Base-by-base conservation (phyloP, 2,797 vertebrate species). In the Catostomus latipinnis region DNA sequence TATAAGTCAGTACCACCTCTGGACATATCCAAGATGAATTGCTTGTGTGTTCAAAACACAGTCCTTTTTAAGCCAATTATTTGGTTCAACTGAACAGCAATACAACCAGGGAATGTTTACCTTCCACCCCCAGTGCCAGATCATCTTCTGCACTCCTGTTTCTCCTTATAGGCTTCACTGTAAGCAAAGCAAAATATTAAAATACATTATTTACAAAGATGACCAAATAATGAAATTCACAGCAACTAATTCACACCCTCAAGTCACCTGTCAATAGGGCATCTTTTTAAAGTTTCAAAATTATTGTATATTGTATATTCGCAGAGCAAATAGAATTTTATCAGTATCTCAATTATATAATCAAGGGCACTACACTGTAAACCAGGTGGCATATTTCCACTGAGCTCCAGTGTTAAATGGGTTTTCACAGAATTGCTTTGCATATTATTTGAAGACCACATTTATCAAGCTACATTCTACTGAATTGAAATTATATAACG, bases 111-210 rank as follows among this genome's bases (percentile, higher is more conserved):
- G 12, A 60, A 79, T 5, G 72, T 86, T 92, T 91, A 93, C 91
- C 90, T 90, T 93, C 89, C 9, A 86, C 86, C 18, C 90, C 88
- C 16, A 92, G 80, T 11, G 72, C 87, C 84, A 92, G 80, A 80
- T 92, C 91, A 89, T 93, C 91, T 43, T 92, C 88, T 22, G 61
- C 62, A 12, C 87, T 89, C 63, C 83, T 57, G 49, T 80, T 86
- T 68, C 82, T 88, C 83, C 18, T 84, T 57, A 87, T 69, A 61
- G 78, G 60, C 48, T 66, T 71, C 43, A 7, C 90, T 92, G 82
- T 72, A 82, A 82, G 46, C 48, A 83, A 82, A 50, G 73, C 14
- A 80, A 11, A 9, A 79, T 75, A 71, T 81, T 75, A 82, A 57
- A 9, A 5, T 46, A 86, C 4, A 70, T 14, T 43, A 74, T 16